A percentile compares a stretch with the other conserved stretches of the same genome.
Conservation (phyloP, 2,888 invertebrate species). For the Amiota communis region DNA sequence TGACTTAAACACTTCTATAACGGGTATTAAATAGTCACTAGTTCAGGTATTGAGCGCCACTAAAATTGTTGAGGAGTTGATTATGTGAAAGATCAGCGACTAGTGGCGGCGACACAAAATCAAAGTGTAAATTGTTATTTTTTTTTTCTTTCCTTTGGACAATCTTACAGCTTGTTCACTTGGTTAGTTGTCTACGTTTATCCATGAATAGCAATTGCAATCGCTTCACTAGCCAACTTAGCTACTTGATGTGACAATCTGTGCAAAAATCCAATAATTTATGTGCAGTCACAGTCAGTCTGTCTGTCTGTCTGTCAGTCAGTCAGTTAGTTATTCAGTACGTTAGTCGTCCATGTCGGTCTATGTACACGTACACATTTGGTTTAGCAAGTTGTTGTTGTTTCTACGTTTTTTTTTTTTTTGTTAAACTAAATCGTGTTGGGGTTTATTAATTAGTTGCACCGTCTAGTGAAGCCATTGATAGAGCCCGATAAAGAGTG, state of each 20-base stretch:
- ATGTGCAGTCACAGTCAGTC: slow-evolving; percentile 48
- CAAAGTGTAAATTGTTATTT: slow-evolving; percentile 12
- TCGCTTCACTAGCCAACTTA: background rate
- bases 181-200: background rate
- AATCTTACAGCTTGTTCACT: background rate
- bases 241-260: slow-evolving; percentile 19
- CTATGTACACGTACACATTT: slow-evolving; percentile 1
- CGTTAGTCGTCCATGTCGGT: background rate
- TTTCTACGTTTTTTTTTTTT: background rate
- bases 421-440: slow-evolving; percentile 31
- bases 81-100: no score
- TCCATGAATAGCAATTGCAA: background rate
- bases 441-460: slow-evolving; percentile 34
- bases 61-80: no score
- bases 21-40: slow-evolving; percentile 51
- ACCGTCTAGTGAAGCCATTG: slow-evolving; percentile 14
- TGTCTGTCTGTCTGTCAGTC: slow-evolving; percentile 1
- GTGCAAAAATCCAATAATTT: slow-evolving; percentile 51
- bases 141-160: background rate
- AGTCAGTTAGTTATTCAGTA: background rate
- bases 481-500: background rate
- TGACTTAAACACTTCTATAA: slow-evolving; percentile 49
- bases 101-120: no score
- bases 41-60: slow-evolving; percentile 4
- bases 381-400: background rate